phyloP scores from a whole-genome alignment of 2,888 invertebrate species.

The Tetramorium bicarinatum region DNA sequence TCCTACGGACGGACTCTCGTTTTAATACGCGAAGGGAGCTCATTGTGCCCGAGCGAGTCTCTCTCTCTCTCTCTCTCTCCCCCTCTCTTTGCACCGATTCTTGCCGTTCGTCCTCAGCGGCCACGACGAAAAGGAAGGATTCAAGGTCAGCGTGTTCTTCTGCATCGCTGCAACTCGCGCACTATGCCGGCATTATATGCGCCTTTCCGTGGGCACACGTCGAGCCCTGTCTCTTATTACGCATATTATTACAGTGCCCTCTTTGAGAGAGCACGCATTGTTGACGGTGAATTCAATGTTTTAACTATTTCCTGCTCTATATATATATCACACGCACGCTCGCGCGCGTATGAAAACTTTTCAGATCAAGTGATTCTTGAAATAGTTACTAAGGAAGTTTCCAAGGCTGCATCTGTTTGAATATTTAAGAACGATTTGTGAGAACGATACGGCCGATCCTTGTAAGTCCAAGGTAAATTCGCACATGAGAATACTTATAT shows the following conservation, averaged over 20 bases:
- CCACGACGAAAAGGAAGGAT: constrained; percentile 69
- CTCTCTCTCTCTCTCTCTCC: neutral
- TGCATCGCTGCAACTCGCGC: constrained; percentile 40
- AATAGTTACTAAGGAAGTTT: constrained; percentile 32
- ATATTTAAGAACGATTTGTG: constrained; percentile 18
- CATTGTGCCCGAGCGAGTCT: constrained; percentile 40
- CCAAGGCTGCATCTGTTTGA: constrained; percentile 18
- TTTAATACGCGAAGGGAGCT: constrained; percentile 41
- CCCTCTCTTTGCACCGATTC: constrained; percentile 26
- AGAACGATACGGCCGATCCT: constrained; percentile 37
- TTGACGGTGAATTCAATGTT: constrained; percentile 28
- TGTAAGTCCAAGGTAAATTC: constrained; percentile 4
- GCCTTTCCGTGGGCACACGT: constrained; percentile 13
- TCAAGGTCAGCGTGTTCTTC: constrained; percentile 79
- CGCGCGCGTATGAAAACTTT: neutral
- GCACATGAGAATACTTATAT: neutral
- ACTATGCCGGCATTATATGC: constrained; percentile 26
- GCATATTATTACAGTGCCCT: constrained; percentile 29
- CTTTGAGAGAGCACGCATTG: constrained; percentile 10
- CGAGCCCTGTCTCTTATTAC: constrained; percentile 31
- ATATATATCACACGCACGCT: too few species aligned
- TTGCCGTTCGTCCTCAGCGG: constrained; percentile 48
- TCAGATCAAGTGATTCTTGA: neutral
- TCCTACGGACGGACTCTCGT: constrained; percentile 19
- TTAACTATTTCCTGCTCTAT: constrained; percentile 20